A percentile compares a stretch with the other conserved stretches of the same genome.
Conservation (phyloP, 2,113 vertebrate genomes). For the Lepisosteus osseus region DNA sequence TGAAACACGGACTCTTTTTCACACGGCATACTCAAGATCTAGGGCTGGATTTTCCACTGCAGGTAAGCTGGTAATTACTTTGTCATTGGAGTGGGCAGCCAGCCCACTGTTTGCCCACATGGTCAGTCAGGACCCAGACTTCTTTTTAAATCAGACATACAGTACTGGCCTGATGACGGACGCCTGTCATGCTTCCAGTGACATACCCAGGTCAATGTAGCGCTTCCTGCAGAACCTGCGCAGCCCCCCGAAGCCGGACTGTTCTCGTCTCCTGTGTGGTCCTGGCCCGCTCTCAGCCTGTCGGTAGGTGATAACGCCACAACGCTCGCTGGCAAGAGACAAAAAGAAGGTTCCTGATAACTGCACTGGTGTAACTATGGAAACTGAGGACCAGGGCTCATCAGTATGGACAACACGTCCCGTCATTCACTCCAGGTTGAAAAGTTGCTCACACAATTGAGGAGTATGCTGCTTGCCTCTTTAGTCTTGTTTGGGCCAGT, state of each 20-base stretch:
- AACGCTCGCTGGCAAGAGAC: slow-evolving; percentile 74
- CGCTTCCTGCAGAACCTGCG: slow-evolving; percentile 83
- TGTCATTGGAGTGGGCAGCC: no score
- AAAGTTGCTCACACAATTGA: no score
- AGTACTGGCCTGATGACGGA: not conserved
- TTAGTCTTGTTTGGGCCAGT: no score
- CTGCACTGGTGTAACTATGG: no score
- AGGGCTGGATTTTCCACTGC: no score
- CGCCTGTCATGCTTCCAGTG: not conserved
- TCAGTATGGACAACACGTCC: no score
- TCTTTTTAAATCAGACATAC: not conserved
- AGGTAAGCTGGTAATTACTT: no score
- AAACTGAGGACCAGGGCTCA: no score
- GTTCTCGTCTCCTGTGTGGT: slow-evolving; percentile 75
- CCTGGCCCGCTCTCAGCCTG: slow-evolving; percentile 68
- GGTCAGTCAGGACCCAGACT: not conserved
- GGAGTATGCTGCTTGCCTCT: no score
- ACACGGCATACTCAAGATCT: no score
- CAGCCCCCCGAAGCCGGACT: slow-evolving; percentile 67
- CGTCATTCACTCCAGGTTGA: no score
- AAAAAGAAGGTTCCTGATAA: slow-evolving; percentile 14
- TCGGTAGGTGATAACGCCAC: slow-evolving; percentile 87
- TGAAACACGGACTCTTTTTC: no score
- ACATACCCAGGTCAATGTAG: slow-evolving; percentile 85
- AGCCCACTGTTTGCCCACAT: not conserved